These are phyloP conservation scores for Phymastichus coffea DNA, from an alignment of 1,140 invertebrate genomes.

Conservation along the genomic window DNA sequence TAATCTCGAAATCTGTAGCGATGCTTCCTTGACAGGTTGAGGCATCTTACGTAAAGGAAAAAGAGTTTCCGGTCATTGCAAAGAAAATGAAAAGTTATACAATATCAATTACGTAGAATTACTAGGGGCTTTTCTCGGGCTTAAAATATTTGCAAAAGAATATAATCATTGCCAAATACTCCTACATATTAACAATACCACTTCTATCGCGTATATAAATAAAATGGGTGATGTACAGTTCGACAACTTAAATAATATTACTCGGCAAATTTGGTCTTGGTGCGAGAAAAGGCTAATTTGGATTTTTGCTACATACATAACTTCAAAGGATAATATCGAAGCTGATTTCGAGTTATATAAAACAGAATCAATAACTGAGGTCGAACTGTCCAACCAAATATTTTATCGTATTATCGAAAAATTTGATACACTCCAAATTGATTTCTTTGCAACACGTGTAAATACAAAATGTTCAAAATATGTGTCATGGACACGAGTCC, in stretches of 20 bases:
- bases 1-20: slow-evolving; percentile 17
- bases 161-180: slow-evolving; percentile 4
- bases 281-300: slow-evolving; percentile 15
- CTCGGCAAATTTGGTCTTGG: slow-evolving; percentile 15
- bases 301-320: slow-evolving; percentile 24
- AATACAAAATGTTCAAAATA: slow-evolving; percentile 22
- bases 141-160: slow-evolving; percentile 1
- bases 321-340: slow-evolving; percentile 11
- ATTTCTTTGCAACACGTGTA: slow-evolving; percentile 17
- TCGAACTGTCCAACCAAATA: background rate
- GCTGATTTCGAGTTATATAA: slow-evolving; percentile 16
- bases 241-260: background rate
- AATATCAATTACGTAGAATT: slow-evolving; percentile 26
- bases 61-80: slow-evolving; percentile 19
- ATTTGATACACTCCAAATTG: slow-evolving; percentile 12
- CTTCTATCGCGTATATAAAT: slow-evolving; percentile 19
- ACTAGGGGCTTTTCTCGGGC: slow-evolving; percentile 2
- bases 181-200: slow-evolving; percentile 23
- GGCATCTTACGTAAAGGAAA: background rate
- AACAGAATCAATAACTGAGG: slow-evolving; percentile 2
- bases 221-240: slow-evolving; percentile 1
- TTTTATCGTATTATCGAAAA: slow-evolving; percentile 2
- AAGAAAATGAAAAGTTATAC: background rate
- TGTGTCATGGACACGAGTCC: slow-evolving; percentile 17
- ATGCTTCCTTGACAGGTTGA: slow-evolving; percentile 24